Evolutionary conservation across 2,888 invertebrate genomes (phyloP), one percentile per base, ranked within the genome.

Genomic region (Trachelus stipa): DNA sequence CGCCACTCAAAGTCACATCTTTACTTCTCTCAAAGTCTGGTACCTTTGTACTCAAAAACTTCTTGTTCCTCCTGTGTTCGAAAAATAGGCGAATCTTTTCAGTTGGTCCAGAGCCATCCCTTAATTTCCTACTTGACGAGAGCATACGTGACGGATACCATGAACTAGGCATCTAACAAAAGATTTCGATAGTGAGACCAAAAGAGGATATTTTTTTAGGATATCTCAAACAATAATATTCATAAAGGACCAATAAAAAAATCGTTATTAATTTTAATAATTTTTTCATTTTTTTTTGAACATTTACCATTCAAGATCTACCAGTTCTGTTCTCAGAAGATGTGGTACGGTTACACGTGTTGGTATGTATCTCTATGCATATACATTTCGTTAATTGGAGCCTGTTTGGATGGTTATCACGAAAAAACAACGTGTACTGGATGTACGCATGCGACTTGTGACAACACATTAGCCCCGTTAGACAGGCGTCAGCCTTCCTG

Each of bases 391-490:
- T 31, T 71, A 71, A 71, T 71, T 71, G 31, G 31, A 31, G 33
- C 33, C 71, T 71, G 71, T 71, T 33, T 71, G 71, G 71, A 71
- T 71, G 12, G 71, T 33, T 71, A 71, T 71, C 71, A 31, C 71
- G 71, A 31, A 34, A 31, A 34, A 71, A 71, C 71, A 71, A 11
- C 74, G 74, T 74, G 74, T 74, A 74, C 33, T n/a, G 37, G 34
- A 12, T 30, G 74, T 30, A n/a, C 74, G 15, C 40, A 75, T 33
- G 37, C 12, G 56, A 82, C 86, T 81, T 83, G 84, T 85, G 88
- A 87, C 87, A 87, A 87, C 87, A 85, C 87, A 88, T 88, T 88
- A 88, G 86, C 85, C 77, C 77, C 69, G 79, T 77, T 83, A 84
- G 84, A 85, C 87, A 84, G 85, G 76, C 85, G 78, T 85, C 85